Base-by-base conservation (phyloP, 1,140 invertebrate genomes). In the Chymomyza costata region DNA sequence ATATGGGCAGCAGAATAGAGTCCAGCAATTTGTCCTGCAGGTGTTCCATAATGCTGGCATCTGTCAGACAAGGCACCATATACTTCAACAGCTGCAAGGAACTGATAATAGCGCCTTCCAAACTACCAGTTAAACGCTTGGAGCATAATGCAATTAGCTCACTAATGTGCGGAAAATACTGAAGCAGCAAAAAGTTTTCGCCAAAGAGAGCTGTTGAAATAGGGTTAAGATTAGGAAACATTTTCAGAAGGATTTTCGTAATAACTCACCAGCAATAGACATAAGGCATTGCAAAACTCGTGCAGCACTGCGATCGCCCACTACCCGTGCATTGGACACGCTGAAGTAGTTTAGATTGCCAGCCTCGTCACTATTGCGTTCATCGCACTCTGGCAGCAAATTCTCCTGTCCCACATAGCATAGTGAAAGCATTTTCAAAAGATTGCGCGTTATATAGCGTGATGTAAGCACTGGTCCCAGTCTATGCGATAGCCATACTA, bases 401-500 rank as follows among this genome's bases (percentile, higher is more conserved):
- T 95, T 95, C 55, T 95, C 93, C 67, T 91, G 90, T 0, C 94
- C 94, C 15, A 95, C 90, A 82, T 98, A 99, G 86, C 97, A 99
- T 0, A 98, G 86, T 0, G 95, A 94, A 8, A 99, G 86, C 93
- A 99, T 97, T 64, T 96, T 91, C 2, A 99, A 86, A 28, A 99
- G 87, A 88, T 98, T 98, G 31, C 94, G 89, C 0, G 96, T 95
- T 15, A 99, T 88, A 87, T 95, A 93, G 62, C 93, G 91, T 10
- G 96, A 94, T 2, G 96, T 97, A 3, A 99, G 88, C 16, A 98
- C 94, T 0, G 97, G 97, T 0, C 97, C 97, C n/a, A 99, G 86
- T 62, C 96, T 90, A 87, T 97, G 94, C 1, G 95, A 92, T 14
- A 99, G 82, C 96, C 96, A 98, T 32, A 95, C 91, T 0, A 98